These are phyloP conservation scores for Pachypeltis micranthus DNA, from an alignment of 1,140 invertebrate genomes.

Conservation along the genomic window DNA sequence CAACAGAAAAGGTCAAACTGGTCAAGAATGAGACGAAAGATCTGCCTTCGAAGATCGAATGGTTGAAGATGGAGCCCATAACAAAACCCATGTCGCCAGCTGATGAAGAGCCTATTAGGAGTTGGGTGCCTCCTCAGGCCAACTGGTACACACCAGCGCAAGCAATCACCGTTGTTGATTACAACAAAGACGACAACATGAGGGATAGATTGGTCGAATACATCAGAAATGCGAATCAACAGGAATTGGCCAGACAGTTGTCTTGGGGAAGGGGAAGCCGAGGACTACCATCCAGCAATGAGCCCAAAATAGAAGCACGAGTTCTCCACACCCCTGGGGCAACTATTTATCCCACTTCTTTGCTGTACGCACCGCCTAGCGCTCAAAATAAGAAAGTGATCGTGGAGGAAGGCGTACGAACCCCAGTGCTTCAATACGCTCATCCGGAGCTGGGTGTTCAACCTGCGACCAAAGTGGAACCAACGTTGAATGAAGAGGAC, in stretches of 20 bases:
- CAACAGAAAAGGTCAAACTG: background rate
- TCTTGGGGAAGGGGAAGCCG: constrained; percentile 14
- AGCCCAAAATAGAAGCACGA: constrained; percentile 46
- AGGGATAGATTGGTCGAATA: constrained; percentile 39
- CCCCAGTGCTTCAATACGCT: constrained; percentile 62
- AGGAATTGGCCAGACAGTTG: constrained; percentile 38
- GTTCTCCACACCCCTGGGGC: constrained; percentile 54
- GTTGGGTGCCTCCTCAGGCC: background rate
- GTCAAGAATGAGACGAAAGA: background rate
- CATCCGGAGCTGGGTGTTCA: constrained; percentile 65
- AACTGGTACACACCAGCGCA: background rate
- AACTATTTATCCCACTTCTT: constrained; percentile 47
- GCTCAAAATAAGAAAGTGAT: constrained; percentile 30
- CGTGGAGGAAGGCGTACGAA: constrained; percentile 53
- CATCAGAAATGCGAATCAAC: constrained; percentile 49
- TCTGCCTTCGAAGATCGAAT: constrained; percentile 13
- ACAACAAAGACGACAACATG: background rate
- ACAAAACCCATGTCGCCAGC: background rate
- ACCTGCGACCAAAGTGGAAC: constrained; percentile 45
- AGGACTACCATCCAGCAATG: constrained; percentile 7
- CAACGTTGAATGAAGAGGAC: constrained; percentile 34
- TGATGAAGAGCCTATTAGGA: background rate
- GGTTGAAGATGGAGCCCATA: constrained; percentile 24
- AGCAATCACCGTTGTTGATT: background rate
- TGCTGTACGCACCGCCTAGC: constrained; percentile 43